Conservation (phyloP, 2,113 vertebrate species). For the Tursiops truncatus region DNA sequence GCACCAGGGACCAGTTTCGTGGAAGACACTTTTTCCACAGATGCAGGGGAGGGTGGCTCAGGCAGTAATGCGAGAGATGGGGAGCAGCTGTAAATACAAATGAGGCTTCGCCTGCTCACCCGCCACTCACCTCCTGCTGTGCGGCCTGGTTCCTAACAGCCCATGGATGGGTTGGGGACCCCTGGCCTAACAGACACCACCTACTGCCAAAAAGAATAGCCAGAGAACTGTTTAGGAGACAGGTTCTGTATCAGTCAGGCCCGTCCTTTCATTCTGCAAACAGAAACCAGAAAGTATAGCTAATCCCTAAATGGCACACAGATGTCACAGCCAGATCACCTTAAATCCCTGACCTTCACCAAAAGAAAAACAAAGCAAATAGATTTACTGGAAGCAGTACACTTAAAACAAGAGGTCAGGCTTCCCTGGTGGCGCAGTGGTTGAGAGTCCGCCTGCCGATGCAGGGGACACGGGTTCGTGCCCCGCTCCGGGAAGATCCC, state of each 20-base stretch:
- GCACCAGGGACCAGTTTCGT: no score
- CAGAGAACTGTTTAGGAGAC: not conserved
- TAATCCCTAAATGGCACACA: not conserved
- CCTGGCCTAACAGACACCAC: not conserved
- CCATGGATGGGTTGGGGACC: no score
- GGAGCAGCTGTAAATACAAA: no score
- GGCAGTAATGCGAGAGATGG: no score
- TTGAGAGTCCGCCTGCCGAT: no score
- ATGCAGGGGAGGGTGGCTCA: no score
- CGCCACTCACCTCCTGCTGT: no score
- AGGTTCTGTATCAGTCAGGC: not conserved
- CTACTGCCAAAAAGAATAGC: not conserved
- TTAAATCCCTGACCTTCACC: not conserved
- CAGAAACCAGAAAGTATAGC: not conserved
- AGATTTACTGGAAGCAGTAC: not conserved
- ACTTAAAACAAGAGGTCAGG: not conserved
- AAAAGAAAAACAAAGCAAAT: not conserved
- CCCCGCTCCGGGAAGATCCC: no score
- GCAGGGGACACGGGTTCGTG: fast-evolving
- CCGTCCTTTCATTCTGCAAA: not conserved
- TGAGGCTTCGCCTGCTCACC: no score
- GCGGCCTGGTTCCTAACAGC: no score
- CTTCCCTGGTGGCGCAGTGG: no score
- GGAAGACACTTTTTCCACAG: no score
- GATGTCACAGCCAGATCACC: not conserved